Evolutionary conservation across 2,888 invertebrate species (phyloP).

Genomic region (Rugalucina vietnamica): DNA sequence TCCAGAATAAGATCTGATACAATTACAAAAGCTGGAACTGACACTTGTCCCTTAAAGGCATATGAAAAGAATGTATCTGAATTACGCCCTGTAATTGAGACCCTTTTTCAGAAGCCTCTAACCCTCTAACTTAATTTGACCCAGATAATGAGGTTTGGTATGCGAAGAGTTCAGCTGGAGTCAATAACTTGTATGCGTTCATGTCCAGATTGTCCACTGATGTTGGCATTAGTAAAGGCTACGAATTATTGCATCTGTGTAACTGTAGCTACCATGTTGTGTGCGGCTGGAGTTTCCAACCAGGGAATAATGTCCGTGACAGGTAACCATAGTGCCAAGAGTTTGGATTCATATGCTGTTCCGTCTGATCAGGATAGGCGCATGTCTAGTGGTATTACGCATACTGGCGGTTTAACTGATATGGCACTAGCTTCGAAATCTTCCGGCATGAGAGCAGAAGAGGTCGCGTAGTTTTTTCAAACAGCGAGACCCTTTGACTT

Average conservation of each 20-base stretch:
- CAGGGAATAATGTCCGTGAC: neutral
- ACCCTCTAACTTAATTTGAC: neutral
- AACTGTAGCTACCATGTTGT: neutral
- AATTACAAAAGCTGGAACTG: neutral
- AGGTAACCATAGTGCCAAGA: neutral
- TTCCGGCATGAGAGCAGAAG: neutral
- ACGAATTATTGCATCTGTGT: neutral
- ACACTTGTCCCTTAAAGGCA: neutral
- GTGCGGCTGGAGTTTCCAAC: neutral
- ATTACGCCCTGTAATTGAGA: neutral
- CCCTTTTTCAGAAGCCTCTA: neutral
- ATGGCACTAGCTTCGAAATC: neutral
- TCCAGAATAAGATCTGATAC: too few relatives aligned
- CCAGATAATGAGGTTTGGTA: neutral
- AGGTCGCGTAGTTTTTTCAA: neutral
- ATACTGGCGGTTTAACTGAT: neutral
- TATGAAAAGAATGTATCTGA: neutral
- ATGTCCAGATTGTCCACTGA: neutral
- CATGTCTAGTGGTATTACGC: neutral
- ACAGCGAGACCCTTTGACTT: neutral
- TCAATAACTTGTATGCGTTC: neutral
- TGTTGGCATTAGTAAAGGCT: neutral
- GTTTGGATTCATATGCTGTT: neutral
- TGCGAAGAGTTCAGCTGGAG: neutral
- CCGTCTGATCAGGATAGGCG: neutral